Percentiles rank a stretch among this genome's conserved stretches.
Conservation (phyloP, 2,888 invertebrate genomes). For the Uropetala carovei region DNA sequence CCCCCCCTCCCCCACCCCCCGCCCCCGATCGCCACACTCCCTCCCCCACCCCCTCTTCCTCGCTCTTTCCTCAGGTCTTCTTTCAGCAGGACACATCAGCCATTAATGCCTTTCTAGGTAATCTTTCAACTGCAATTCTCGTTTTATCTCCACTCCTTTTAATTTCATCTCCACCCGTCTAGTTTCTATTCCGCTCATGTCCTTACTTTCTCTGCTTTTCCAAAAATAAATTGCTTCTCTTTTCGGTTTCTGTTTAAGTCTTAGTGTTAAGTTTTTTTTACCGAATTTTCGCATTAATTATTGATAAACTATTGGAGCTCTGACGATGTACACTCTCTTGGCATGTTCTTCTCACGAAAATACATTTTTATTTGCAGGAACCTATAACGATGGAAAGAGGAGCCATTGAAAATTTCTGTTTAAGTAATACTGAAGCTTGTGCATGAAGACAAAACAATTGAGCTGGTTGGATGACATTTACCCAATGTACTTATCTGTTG, state of each 20-base stretch:
- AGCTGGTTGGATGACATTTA: neutral
- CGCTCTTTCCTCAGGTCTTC: conserved; percentile 11
- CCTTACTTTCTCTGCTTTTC: conserved; percentile 2
- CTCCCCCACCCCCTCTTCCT: neutral
- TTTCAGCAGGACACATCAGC: neutral
- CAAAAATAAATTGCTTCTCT: neutral
- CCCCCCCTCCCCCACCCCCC: neutral
- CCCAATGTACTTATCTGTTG: neutral
- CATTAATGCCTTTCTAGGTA: conserved; percentile 21
- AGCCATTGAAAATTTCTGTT: neutral
- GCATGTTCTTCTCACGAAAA: conserved; percentile 15
- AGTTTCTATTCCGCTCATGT: neutral
- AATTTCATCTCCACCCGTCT: neutral
- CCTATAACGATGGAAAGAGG: neutral
- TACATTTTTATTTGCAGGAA: conserved; percentile 7
- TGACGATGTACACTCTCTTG: neutral
- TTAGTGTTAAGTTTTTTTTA: neutral
- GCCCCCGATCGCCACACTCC: neutral
- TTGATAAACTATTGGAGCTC: neutral
- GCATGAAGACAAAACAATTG: conserved; percentile 1
- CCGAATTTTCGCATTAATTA: neutral
- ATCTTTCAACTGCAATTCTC: conserved; percentile 24
- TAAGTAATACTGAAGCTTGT: conserved; percentile 11
- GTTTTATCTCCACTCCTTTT: conserved; percentile 1
- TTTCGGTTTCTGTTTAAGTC: neutral